Base-by-base conservation (phyloP, 2,113 vertebrate genomes). In the Cnemophilus loriae region DNA sequence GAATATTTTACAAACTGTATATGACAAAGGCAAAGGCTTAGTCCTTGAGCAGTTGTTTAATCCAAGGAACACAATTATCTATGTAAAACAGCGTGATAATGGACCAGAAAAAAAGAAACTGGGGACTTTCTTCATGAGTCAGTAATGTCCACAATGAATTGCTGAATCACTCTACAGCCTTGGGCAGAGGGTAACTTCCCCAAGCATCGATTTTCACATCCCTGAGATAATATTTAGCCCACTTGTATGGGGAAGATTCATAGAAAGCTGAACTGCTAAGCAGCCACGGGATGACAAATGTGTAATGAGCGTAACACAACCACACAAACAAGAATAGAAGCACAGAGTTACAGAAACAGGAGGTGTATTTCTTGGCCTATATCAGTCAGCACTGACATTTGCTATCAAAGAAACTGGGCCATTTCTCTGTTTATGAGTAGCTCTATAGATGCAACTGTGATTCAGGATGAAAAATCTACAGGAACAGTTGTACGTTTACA, bases 371-470 rank as follows among this genome's bases (percentile, higher is more conserved):
- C 93, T 74, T 84, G 80, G 78, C 94, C 93, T 95, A 5, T 27
- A 95, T 91, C 89, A 95, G 78, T 95, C 89, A 95, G 57, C 69
- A 41, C 47, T 86, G 76, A 52, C 70, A 82, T 74, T 74, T 81
- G 68, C 80, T 91, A 93, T 68, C 81, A 90, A 52, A 95, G 84
- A 89, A 96, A 92, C 68, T 59, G 50, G 87, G 74, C 13, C 74
- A 93, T 47, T 78, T 47, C n/a, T 84, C 69, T 86, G 69, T 65
- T 89, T 84, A 5, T 79, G 65, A 84, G 81, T 17, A 90, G 50
- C 44, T 88, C 27, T 49, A 52, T 17, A 60, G 49, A 80, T 30
- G 49, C 35, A 55, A 7, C 12, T 16, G 4, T 68, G 53, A 95
- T 89, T 83, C 63, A 59, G 59, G 50, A 87, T 37, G 23, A 79